phyloP scores from a whole-genome alignment of 2,888 invertebrate species.

The Megastigmus dorsalis region DNA sequence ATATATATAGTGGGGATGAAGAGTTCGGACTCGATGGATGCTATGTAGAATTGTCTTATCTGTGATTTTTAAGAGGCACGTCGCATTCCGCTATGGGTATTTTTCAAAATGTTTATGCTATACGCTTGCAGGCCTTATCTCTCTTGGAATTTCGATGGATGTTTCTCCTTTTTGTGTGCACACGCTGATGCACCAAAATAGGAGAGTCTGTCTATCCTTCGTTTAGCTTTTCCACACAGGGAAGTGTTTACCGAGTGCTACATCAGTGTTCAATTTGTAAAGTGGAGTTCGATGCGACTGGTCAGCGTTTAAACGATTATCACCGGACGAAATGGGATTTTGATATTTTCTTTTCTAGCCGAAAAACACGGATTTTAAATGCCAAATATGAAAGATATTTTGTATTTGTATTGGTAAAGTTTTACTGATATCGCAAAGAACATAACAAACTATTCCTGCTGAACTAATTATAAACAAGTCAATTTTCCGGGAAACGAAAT shows the following conservation, averaged over 20 bases:
- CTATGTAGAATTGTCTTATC: too few species aligned
- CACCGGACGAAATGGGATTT: not conserved
- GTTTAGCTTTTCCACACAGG: constrained; percentile 1
- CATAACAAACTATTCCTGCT: too few species aligned
- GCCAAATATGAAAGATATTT: too few species aligned
- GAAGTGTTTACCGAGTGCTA: constrained; percentile 18
- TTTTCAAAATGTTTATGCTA: constrained; percentile 25
- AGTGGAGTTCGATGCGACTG: not conserved
- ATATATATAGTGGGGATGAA: constrained; percentile 10
- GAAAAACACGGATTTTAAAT: too few species aligned
- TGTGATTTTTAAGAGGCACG: constrained; percentile 15
- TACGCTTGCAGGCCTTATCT: constrained; percentile 21
- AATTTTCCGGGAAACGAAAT: too few species aligned
- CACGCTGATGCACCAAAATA: not conserved
- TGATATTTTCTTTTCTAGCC: too few species aligned
- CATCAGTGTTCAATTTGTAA: constrained; percentile 11
- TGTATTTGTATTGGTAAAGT: too few species aligned
- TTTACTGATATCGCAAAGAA: too few species aligned
- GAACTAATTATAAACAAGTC: too few species aligned
- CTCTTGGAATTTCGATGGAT: constrained; percentile 21
- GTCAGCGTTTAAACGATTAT: not conserved
- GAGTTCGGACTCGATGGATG: not conserved
- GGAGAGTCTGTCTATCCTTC: constrained; percentile 14
- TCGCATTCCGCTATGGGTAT: constrained; percentile 2
- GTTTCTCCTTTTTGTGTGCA: not conserved